Evolutionary conservation across 2,113 vertebrate genomes (phyloP).

Genomic region (Ranitomeya imitator): DNA sequence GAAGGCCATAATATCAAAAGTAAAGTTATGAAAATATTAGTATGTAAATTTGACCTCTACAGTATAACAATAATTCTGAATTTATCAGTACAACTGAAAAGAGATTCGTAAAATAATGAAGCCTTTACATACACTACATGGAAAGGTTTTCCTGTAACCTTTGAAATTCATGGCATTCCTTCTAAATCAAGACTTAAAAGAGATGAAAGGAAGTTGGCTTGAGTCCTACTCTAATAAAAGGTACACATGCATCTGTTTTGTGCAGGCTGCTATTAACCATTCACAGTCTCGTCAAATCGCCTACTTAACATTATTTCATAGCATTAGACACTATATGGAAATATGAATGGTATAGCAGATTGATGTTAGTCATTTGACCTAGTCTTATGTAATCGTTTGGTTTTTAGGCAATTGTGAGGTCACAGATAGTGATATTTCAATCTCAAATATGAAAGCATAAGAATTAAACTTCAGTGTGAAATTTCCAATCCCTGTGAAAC

Average conservation of each 20-base stretch:
- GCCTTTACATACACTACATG: neutral
- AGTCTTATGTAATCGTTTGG: neutral
- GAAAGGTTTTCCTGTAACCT: conserved; percentile 3
- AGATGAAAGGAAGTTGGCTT: conserved; percentile 30
- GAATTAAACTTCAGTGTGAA: no score
- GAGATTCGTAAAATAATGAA: neutral
- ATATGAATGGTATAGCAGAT: neutral
- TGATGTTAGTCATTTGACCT: neutral
- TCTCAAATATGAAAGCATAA: no score
- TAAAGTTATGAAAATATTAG: neutral
- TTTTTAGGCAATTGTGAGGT: no score
- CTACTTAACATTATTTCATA: neutral
- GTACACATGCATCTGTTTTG: neutral
- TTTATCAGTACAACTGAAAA: neutral
- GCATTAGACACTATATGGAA: neutral
- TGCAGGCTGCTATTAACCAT: neutral
- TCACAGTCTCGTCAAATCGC: neutral
- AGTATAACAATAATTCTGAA: neutral
- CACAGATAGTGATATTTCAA: no score
- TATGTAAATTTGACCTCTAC: neutral
- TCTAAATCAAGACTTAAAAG: conserved; percentile 30
- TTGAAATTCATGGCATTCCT: conserved; percentile 20
- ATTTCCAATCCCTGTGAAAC: no score
- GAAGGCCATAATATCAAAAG: neutral
- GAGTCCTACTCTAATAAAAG: conserved; percentile 22